Evolutionary conservation across 1,140 invertebrate genomes (phyloP).

Genomic region (Atta colombica): DNA sequence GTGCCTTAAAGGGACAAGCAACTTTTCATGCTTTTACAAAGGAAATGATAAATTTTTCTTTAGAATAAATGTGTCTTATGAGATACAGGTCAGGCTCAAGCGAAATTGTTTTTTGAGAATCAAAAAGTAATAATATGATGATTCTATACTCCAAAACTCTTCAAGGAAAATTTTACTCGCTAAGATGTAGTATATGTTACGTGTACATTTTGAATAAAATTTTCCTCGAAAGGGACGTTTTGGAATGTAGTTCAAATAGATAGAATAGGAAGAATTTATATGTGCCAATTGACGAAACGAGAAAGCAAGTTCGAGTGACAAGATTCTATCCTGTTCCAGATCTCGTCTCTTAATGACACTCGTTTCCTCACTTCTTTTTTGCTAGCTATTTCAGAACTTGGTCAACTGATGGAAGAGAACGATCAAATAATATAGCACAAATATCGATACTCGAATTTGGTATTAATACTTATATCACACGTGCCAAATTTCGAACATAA

Average conservation of each 20-base stretch:
- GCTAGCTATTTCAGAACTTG: neutral
- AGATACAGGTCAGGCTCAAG: neutral
- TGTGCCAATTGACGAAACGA: neutral
- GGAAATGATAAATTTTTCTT: neutral
- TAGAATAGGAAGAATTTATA: neutral
- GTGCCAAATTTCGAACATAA: neutral
- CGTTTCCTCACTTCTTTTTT: neutral
- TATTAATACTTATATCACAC: neutral
- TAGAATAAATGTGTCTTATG: neutral
- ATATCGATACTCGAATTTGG: neutral
- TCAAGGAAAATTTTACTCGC: too few species aligned
- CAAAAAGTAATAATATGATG: neutral
- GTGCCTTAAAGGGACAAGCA: neutral
- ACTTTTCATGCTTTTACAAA: neutral
- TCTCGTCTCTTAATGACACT: neutral
- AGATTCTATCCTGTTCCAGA: conserved; percentile 21
- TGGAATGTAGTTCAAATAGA: neutral
- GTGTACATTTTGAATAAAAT: too few species aligned
- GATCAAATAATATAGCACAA: neutral
- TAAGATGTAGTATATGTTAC: too few species aligned
- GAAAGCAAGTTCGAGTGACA: conserved; percentile 4
- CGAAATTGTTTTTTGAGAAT: neutral
- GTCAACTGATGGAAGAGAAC: neutral
- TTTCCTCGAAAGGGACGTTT: too few species aligned
- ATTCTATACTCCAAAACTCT: too few species aligned